Conservation (phyloP, 2,113 vertebrate species). For the Otocyon megalotis region DNA sequence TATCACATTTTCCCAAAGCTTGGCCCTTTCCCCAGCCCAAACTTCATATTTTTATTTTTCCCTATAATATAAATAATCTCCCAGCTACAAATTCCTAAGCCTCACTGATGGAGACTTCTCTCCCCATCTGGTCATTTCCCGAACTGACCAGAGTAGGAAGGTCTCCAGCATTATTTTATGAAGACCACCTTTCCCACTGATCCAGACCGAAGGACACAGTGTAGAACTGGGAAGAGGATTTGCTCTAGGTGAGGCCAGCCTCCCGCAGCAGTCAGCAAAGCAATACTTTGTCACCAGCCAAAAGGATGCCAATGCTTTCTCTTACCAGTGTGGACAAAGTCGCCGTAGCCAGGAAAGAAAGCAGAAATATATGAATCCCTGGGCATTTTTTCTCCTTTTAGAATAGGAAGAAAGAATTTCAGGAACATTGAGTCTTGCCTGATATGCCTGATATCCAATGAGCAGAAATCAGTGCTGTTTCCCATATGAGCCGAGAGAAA, state of each 20-base stretch:
- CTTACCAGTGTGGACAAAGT: neutral
- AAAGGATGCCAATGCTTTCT: neutral
- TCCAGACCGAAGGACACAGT: neutral
- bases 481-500: neutral
- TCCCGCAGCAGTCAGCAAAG: neutral
- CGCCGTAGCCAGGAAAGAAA: neutral
- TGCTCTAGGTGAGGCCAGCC: neutral
- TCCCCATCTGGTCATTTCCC: neutral
- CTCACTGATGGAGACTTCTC: neutral
- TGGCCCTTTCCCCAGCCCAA: neutral
- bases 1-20: neutral
- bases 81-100: neutral
- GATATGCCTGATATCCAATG: neutral
- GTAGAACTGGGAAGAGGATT: neutral
- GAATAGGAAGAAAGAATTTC: neutral
- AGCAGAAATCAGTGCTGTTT: neutral
- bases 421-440: neutral
- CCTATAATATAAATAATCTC: neutral
- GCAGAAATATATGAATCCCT: neutral
- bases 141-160: neutral
- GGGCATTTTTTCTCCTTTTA: neutral
- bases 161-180: neutral
- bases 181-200: neutral
- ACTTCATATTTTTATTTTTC: neutral
- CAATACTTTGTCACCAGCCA: neutral